These are phyloP conservation scores for Lasioglossum pauxillum DNA, from an alignment of 2,888 invertebrate genomes.

Conservation along the genomic window DNA sequence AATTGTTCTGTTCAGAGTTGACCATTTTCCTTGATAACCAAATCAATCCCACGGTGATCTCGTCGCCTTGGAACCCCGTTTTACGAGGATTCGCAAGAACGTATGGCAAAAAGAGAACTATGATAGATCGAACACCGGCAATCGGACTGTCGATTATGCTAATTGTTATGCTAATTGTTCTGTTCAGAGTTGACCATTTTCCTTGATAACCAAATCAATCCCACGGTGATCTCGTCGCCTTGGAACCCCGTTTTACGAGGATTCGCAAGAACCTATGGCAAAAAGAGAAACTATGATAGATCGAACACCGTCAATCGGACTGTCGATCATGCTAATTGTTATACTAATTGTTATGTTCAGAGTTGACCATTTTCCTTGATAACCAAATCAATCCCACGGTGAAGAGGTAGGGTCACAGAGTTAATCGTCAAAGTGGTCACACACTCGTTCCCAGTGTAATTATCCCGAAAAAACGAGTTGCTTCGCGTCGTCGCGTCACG, in stretches of 20 bases:
- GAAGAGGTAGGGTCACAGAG: neutral
- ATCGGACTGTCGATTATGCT: too few relatives aligned
- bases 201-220: neutral
- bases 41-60: too few relatives aligned
- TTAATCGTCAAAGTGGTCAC: constrained; percentile 7
- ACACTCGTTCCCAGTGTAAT: neutral
- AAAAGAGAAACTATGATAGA: neutral
- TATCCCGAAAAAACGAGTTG: neutral
- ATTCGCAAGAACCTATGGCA: neutral
- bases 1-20: neutral
- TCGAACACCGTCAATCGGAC: neutral
- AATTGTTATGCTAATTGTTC: too few relatives aligned
- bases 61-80: too few relatives aligned
- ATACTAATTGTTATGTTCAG: neutral
- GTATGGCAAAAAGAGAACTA: too few relatives aligned
- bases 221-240: neutral
- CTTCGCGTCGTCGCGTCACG: neutral
- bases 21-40: neutral
- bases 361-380: neutral
- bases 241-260: neutral
- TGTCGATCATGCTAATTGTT: neutral
- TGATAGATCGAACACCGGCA: too few relatives aligned
- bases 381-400: neutral
- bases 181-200: neutral
- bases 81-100: too few relatives aligned